Evolutionary conservation across 2,888 invertebrate genomes (phyloP), one percentile per base, ranked within the genome.

Genomic region (Tanypteryx hageni): DNA sequence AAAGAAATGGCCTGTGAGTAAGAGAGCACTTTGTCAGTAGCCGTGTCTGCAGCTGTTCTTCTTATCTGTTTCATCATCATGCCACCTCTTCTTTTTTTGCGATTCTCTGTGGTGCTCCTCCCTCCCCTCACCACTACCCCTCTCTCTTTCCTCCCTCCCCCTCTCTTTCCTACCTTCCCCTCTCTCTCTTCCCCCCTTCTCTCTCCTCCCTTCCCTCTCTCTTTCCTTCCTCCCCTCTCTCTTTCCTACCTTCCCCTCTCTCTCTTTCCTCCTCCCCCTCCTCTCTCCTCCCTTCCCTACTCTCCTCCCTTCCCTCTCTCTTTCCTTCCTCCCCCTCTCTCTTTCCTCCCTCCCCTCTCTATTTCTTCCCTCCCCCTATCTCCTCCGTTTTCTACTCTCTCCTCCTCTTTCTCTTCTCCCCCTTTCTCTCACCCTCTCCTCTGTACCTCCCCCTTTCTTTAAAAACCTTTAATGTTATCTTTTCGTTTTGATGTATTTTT

Each of bases 381-480:
- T n/a, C n/a, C n/a, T n/a, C n/a, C n/a, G n/a, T n/a, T n/a, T n/a
- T n/a, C 44, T 44, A 44, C 44, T 44, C 44, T n/a, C 16, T 13
- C 57, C 16, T 56, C 5, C 16, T 10, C n/a, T n/a, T n/a, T 18
- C 56, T 84, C 44, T 18, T 7, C 22, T n/a, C 85, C n/a, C 11
- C n/a, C 85, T 10, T 3, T 14, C 57, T 58, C 86, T 31, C 27
- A 13, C 59, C 7, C 0, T 86, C 10, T 13, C 59, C 85, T 11
- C 85, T 16, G 16, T 0, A 64, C 61, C 58, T 27, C 76, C 76
- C 22, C 68, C 22, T 22, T 68, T 68, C 59, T 86, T 59, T 59
- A 61, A 86, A 86, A 86, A 86, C 18, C 61, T 86, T 86, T 86
- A 86, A 86, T 64, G 59, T 86, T 61, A 61, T 61, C 27, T 61